A percentile compares a stretch with the other conserved stretches of the same genome.
These are phyloP conservation scores for Oreochromis niloticus DNA, from an alignment of 2,113 vertebrate species.

Conservation along the genomic window DNA sequence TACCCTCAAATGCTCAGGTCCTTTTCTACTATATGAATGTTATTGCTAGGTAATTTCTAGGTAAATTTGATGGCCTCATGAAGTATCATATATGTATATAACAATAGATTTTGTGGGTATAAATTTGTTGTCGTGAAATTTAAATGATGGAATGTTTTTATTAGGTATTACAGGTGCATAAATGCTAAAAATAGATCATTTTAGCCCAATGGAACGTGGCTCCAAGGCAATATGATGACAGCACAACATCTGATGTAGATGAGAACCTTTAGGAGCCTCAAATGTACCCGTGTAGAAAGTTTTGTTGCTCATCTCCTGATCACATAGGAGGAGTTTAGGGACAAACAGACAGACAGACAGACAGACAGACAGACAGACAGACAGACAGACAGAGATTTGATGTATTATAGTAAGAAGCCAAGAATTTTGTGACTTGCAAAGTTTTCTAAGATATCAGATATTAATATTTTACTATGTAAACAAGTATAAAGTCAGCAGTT, in stretches of 20 bases:
- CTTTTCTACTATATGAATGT: background rate
- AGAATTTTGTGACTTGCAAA: background rate
- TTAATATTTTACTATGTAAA: background rate
- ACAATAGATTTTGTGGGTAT: background rate
- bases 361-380: background rate
- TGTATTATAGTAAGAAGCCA: background rate
- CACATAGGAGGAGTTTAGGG: background rate
- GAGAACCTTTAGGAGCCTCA: background rate
- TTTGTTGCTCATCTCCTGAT: background rate
- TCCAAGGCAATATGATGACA: background rate
- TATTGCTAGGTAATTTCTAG: background rate
- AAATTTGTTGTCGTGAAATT: background rate
- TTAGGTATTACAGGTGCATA: background rate
- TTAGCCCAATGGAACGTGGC: background rate
- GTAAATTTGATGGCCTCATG: background rate
- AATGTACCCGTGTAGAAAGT: background rate
- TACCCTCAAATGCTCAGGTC: background rate
- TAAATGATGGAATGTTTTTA: background rate
- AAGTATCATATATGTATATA: background rate
- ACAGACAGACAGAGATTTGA: background rate
- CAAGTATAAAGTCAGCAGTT: background rate
- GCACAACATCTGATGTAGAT: background rate
- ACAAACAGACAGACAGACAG: background rate
- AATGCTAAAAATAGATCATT: background rate
- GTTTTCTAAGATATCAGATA: background rate